Evolutionary conservation across 2,797 vertebrate species (phyloP).

Genomic region (Artibeus jamaicensis): DNA sequence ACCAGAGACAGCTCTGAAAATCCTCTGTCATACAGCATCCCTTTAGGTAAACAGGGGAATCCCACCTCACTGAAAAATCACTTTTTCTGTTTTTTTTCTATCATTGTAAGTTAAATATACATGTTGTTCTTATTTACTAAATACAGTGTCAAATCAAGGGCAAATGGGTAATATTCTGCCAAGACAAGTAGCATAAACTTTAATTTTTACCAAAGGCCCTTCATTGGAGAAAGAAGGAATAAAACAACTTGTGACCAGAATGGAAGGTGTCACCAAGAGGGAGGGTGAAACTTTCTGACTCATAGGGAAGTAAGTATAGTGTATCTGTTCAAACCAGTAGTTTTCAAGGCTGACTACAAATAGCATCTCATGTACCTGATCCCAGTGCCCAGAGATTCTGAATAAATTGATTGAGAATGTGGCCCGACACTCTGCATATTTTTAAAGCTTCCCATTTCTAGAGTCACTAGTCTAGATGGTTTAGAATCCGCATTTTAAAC

Average conservation of each 20-base stretch:
- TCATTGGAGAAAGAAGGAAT: not conserved
- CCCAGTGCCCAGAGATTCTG: not conserved
- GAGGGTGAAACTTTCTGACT: not conserved
- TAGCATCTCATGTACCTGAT: not conserved
- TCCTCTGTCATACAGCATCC: not conserved
- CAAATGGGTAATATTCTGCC: not conserved
- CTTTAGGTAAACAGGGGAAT: not conserved
- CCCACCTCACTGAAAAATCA: not conserved
- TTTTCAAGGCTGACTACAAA: not conserved
- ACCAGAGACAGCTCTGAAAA: not conserved
- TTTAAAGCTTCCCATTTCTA: conserved; percentile 1
- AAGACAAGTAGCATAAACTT: not conserved
- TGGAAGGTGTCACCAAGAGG: not conserved
- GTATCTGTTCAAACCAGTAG: not conserved
- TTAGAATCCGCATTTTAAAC: conserved; percentile 24
- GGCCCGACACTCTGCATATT: not conserved
- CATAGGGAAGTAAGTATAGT: not conserved
- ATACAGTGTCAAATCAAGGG: not conserved
- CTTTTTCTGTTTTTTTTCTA: not conserved
- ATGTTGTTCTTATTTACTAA: not conserved
- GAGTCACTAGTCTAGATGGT: not conserved
- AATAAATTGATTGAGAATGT: not conserved
- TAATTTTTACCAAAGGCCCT: conserved; percentile 2
- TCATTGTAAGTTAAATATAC: not conserved
- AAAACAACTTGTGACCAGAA: not conserved